Conservation (phyloP, 2,113 vertebrate species). For the Aegypius monachus region DNA sequence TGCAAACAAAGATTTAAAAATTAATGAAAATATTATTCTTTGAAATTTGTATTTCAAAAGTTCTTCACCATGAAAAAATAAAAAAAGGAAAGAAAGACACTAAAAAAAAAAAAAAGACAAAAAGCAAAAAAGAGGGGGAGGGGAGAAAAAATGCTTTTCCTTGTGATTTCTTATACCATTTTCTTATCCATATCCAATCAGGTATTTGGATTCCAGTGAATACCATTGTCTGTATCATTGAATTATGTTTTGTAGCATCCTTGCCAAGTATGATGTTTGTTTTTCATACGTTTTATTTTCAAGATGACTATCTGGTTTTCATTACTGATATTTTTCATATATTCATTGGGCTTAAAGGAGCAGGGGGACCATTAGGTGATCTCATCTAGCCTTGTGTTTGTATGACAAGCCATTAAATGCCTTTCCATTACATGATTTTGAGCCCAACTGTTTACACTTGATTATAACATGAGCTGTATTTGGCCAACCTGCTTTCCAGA, state of each 20-base stretch:
- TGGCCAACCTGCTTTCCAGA: background rate
- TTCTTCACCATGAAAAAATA: background rate
- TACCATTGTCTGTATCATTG: background rate
- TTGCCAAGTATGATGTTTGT: conserved; percentile 14
- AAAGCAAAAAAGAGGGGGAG: fast-evolving
- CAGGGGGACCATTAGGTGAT: conserved; percentile 5
- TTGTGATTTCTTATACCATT: background rate
- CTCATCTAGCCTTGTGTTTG: background rate
- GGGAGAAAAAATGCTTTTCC: background rate
- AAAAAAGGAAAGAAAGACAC: background rate
- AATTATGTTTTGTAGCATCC: background rate
- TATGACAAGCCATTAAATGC: background rate
- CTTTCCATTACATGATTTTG: background rate
- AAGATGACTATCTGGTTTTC: conserved; percentile 31
- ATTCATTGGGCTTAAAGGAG: background rate
- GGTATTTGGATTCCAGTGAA: background rate
- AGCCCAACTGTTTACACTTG: background rate
- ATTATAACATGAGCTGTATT: background rate
- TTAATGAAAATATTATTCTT: background rate
- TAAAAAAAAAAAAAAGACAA: background rate
- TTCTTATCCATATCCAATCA: background rate
- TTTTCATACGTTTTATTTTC: background rate
- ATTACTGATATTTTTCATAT: background rate
- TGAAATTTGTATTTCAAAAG: background rate
- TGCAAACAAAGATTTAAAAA: background rate